A percentile compares a stretch with the other conserved stretches of the same genome.
Conservation (phyloP, 2,113 vertebrate species). For the Phasianus colchicus region DNA sequence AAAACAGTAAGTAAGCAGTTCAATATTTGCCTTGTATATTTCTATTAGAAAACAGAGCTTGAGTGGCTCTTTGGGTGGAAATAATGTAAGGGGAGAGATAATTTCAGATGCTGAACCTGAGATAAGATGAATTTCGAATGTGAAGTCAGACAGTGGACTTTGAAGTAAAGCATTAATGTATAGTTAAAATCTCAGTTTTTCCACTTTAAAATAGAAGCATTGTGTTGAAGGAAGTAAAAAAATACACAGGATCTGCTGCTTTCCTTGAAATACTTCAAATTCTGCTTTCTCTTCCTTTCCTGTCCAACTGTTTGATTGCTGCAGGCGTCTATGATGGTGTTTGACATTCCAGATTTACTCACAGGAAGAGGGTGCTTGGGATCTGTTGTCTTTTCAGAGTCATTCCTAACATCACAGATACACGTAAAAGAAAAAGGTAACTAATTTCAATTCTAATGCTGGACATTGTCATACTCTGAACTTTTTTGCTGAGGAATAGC, state of each 20-base stretch:
- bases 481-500: not conserved
- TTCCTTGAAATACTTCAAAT: not conserved
- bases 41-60: not conserved
- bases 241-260: fast-evolving
- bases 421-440: conserved; percentile 90
- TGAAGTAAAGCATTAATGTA: not conserved
- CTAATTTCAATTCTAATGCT: not conserved
- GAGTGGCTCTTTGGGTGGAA: not conserved
- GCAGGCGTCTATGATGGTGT: conserved; percentile 89
- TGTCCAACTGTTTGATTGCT: not conserved
- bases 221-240: not conserved
- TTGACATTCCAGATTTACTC: conserved; percentile 90
- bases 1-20: conserved; percentile 88
- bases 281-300: not conserved
- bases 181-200: not conserved
- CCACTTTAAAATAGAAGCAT: fast-evolving
- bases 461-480: fast-evolving
- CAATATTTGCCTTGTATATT: not conserved
- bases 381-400: conserved; percentile 94
- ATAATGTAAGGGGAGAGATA: not conserved
- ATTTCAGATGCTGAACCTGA: not conserved
- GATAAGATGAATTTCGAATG: not conserved
- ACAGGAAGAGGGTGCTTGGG: conserved; percentile 81
- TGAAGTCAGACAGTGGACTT: not conserved
- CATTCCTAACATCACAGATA: conserved; percentile 93